phyloP scores from a whole-genome alignment of 2,113 vertebrate species.

The Corapipo altera region DNA sequence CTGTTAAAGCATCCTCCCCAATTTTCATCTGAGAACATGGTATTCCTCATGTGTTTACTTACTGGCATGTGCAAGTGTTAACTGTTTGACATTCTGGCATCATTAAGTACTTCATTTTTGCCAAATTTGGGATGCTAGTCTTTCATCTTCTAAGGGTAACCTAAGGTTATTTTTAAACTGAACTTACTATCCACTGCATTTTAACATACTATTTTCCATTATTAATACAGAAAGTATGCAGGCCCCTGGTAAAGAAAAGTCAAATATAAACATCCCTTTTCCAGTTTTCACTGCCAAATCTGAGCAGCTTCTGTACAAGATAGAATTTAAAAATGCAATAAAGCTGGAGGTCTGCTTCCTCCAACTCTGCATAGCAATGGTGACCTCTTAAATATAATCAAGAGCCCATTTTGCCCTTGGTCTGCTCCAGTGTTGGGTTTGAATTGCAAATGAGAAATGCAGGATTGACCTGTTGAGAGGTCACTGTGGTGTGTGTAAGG shows the following conservation, averaged over 20 bases:
- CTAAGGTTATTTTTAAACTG: constrained; percentile 65
- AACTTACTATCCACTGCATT: constrained; percentile 46
- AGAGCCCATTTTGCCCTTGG: constrained; percentile 77
- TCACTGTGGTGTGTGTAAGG: constrained; percentile 72
- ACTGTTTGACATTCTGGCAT: constrained; percentile 42
- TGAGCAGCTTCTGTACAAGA: constrained; percentile 65
- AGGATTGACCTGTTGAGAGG: constrained; percentile 75
- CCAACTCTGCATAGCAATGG: constrained; percentile 76
- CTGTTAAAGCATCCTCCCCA: constrained; percentile 59
- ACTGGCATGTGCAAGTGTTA: constrained; percentile 31
- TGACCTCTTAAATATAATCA: constrained; percentile 80
- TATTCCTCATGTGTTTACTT: constrained; percentile 41
- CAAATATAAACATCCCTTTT: constrained; percentile 62
- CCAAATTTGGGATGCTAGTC: neutral
- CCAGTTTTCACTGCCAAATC: constrained; percentile 63
- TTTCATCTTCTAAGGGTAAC: constrained; percentile 62
- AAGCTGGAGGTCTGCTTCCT: constrained; percentile 72
- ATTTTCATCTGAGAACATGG: constrained; percentile 41
- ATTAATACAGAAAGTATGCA: constrained; percentile 34
- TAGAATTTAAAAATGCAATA: constrained; percentile 74
- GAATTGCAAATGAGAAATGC: constrained; percentile 81
- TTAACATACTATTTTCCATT: constrained; percentile 63
- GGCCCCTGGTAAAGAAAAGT: constrained; percentile 15
- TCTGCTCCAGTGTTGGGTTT: constrained; percentile 75
- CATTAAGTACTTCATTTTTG: constrained; percentile 11